Percentiles rank a stretch among this genome's conserved stretches.
Evolutionary conservation across 1,140 invertebrate genomes (phyloP).

Genomic region (Lineus longissimus): DNA sequence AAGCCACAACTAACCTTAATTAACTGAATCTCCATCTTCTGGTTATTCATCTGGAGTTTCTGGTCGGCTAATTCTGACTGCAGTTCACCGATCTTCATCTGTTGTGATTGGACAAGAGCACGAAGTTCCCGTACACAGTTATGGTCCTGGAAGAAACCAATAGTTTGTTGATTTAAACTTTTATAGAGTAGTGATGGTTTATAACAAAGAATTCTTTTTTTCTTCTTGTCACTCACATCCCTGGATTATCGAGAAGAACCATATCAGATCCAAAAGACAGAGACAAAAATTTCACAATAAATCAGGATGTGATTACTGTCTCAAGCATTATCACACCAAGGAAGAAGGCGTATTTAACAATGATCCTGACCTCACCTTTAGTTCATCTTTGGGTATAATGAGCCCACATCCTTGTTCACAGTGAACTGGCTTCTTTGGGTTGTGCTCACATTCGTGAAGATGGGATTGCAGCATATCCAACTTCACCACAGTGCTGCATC

Average conservation of each 20-base stretch:
- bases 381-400: conserved; percentile 90
- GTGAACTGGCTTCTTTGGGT: conserved; percentile 86
- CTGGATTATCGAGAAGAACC: no score
- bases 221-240: no score
- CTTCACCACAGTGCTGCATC: conserved; percentile 80
- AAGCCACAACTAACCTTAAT: conserved; percentile 64
- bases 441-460: conserved; percentile 83
- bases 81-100: conserved; percentile 78
- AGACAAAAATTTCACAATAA: no score
- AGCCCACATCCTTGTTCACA: conserved; percentile 91
- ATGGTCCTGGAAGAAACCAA: conserved; percentile 63
- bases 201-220: no score
- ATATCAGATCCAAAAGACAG: no score
- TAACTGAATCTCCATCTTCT: conserved; percentile 80
- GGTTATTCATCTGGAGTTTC: conserved; percentile 76
- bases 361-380: conserved; percentile 67
- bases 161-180: no score
- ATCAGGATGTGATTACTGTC: no score
- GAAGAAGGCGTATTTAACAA: no score
- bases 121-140: conserved; percentile 88
- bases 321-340: no score
- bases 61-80: conserved; percentile 61
- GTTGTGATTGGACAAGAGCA: conserved; percentile 77
- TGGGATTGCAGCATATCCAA: conserved; percentile 78
- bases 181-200: no score